Base-by-base conservation (phyloP, 2,797 vertebrate genomes). In the Leptodactylus fallax region DNA sequence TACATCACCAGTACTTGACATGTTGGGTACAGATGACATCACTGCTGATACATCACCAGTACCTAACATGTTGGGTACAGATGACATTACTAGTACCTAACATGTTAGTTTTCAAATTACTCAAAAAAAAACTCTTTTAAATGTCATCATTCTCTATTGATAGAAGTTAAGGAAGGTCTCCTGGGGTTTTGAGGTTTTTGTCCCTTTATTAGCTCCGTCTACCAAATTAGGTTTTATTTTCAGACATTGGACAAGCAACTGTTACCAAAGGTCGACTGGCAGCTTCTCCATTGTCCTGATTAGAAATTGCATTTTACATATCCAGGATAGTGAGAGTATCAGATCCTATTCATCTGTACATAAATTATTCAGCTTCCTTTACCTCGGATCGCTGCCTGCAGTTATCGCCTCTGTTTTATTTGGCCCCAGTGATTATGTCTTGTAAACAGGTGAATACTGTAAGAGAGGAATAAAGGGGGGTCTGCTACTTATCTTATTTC, bases 341-440 rank as follows among this genome's bases (percentile, higher is more conserved):
- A 7, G 71, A 16, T 72, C 69, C 45, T 72, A 72, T 74, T 77
- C 49, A 51, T 77, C 72, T 77, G 10, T 14, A 14, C 49, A 77
- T 77, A 23, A 23, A 77, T 77, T 53, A 77, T 77, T 77, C 72
- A 77, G 72, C 23, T 23, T 77, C 21, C 51, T 23, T 77, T 49
- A 53, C 72, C 49, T 77, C n/a, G 47, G 72, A 77, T 77, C 11
- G n/a, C 72, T 77, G 72, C 21, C 21, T 7, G 21, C n/a, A 3
- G 21, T 77, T 77, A 77, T 77, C 72, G 47, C 72, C 72, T 76
- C 72, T 23, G 72, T 77, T 53, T 77, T 77, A 77, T 77, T 53
- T 77, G 72, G 49, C 72, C 72, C 72, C 11, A 77, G 72, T 77
- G 72, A 77, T 77, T 77, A 51, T 23, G 71, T 51, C 71, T 74